Base-by-base conservation (phyloP, 2,888 invertebrate species). In the Rotaria magnacalcarata region DNA sequence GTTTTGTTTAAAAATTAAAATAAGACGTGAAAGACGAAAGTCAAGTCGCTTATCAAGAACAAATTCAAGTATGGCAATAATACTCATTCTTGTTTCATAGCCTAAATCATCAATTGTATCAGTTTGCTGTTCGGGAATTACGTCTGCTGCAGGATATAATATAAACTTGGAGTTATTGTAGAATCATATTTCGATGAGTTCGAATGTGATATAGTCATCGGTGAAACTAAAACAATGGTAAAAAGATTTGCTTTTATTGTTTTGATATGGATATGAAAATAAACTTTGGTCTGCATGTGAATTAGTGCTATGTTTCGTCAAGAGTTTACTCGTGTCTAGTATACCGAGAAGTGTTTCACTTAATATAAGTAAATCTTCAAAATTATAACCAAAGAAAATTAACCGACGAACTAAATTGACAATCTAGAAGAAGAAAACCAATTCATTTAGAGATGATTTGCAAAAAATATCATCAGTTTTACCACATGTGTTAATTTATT, bases 401-500 rank as follows among this genome's bases (percentile, higher is more conserved):
- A 99, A 93, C 90, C 98, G 96, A 89, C 97, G 93, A 0, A 98
- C 98, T 89, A 99, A 92, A 91, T 97, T 98, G 84, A 99, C 97
- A 86, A 99, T 97, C 95, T 96, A 90, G 87, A 91, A 91, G 54
- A 84, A 19, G 47, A 58, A 85, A n/a, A n/a, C n/a, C n/a, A n/a
- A n/a, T n/a, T n/a, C n/a, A 11, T 58, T 52, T 52, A 52, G 10
- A n/a, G n/a, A n/a, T n/a, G n/a, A n/a, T n/a, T n/a, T n/a, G n/a
- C n/a, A n/a, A n/a, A n/a, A n/a, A n/a, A n/a, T n/a, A n/a, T n/a
- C n/a, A n/a, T n/a, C n/a, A n/a, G n/a, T 47, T 88, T 89, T 90
- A 95, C 96, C 93, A 99, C 97, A 91, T 95, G 97, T 14, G 98
- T 98, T 8, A 99, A 93, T 90, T 97, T 97, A 91, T 98, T 99